phyloP scores from a whole-genome alignment of 2,888 invertebrate species.

The Mesoligia furuncula region DNA sequence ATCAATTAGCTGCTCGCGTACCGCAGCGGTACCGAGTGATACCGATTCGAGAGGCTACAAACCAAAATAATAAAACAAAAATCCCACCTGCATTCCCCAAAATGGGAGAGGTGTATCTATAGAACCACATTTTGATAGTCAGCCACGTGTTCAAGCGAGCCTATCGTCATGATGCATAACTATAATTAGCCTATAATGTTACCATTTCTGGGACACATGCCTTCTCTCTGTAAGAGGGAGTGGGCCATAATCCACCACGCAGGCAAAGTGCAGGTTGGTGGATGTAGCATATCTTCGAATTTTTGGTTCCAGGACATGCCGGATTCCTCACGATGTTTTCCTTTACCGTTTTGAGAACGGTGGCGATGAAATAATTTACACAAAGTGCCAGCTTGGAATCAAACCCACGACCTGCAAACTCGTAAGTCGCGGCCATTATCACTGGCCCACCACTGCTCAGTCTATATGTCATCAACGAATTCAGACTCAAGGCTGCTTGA shows the following conservation, averaged over 20 bases:
- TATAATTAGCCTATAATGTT: neutral
- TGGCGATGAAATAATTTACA: no score
- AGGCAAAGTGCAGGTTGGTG: neutral
- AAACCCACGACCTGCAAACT: no score
- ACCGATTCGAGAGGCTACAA: neutral
- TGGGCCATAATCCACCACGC: neutral
- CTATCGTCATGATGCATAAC: neutral
- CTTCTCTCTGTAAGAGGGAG: neutral
- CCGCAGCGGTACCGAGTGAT: constrained; percentile 12
- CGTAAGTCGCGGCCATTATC: no score
- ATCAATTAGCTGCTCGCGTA: constrained; percentile 51
- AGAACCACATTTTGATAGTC: neutral
- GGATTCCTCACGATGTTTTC: no score
- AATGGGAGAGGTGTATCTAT: neutral
- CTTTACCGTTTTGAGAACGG: no score
- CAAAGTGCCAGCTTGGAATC: no score
- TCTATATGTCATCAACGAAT: neutral
- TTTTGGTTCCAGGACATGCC: no score
- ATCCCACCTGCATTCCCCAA: neutral
- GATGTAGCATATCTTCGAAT: neutral
- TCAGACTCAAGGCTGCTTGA: neutral
- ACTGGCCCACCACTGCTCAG: no score
- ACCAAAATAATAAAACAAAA: neutral
- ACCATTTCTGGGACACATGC: neutral
- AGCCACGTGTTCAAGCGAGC: no score